phyloP scores from a whole-genome alignment of 2,797 vertebrate genomes.

The Melanotaenia parkinsoni region DNA sequence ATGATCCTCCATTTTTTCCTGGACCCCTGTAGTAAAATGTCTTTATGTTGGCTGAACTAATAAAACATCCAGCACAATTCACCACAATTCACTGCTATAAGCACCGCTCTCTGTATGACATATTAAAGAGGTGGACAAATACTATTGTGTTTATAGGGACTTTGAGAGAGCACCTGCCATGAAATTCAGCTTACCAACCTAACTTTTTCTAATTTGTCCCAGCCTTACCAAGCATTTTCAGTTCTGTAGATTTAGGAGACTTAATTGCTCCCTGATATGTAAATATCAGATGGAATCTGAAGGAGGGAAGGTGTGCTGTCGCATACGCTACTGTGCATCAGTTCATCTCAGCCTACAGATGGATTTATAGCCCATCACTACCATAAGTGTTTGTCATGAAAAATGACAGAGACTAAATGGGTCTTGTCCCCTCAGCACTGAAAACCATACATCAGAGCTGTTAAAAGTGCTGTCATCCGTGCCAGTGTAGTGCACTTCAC shows the following conservation, averaged over 20 bases:
- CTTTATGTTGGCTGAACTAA: neutral
- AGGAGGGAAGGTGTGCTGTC: constrained; percentile 44
- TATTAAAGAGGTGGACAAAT: neutral
- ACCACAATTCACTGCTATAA: neutral
- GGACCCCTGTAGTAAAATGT: neutral
- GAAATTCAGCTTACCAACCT: constrained; percentile 3
- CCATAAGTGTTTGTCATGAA: constrained; percentile 85
- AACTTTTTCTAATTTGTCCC: neutral
- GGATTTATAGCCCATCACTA: constrained; percentile 83
- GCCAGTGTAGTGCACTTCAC: constrained; percentile 60
- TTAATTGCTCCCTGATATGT: constrained; percentile 15
- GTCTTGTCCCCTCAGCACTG: constrained; percentile 79
- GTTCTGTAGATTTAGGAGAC: constrained; percentile 8
- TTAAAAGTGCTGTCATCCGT: constrained; percentile 81
- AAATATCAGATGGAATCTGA: constrained; percentile 23
- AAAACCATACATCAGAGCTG: constrained; percentile 83
- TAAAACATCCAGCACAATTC: neutral
- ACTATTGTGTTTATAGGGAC: neutral
- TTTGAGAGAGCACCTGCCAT: constrained; percentile 9
- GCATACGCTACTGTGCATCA: constrained; percentile 62
- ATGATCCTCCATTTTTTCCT: neutral
- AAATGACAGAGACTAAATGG: constrained; percentile 86
- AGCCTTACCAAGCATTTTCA: neutral
- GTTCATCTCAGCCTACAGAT: constrained; percentile 68
- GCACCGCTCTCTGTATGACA: neutral